These are phyloP conservation scores for Linhomoeus sp. DNA, from an alignment of 2,888 invertebrate species.

Conservation along the genomic window DNA sequence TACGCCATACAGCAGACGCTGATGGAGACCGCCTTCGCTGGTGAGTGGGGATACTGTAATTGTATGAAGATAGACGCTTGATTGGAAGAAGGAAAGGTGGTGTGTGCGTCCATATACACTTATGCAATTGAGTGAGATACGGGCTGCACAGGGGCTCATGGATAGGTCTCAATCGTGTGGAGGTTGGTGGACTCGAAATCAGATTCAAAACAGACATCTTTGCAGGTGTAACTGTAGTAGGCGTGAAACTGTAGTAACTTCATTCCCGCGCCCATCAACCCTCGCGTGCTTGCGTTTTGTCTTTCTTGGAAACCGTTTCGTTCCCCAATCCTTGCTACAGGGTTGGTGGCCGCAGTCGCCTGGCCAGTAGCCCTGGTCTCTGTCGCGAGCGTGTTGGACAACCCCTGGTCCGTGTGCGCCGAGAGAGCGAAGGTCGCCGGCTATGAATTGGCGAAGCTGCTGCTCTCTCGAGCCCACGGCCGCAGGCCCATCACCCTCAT, in stretches of 20 bases:
- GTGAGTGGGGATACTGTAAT: conserved; percentile 23
- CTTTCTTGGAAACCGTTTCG: not conserved
- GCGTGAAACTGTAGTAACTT: too few relatives aligned
- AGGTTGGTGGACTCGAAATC: too few relatives aligned
- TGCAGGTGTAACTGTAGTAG: too few relatives aligned
- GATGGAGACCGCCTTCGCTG: conserved; percentile 43
- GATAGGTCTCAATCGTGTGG: too few relatives aligned
- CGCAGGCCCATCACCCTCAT: conserved; percentile 44
- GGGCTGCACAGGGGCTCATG: too few relatives aligned
- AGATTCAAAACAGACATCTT: too few relatives aligned
- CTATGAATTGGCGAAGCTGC: conserved; percentile 43
- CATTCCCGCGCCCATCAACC: too few relatives aligned
- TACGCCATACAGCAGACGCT: conserved; percentile 44
- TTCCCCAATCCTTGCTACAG: conserved; percentile 23
- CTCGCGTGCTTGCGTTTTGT: too few relatives aligned
- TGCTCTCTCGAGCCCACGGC: conserved; percentile 41
- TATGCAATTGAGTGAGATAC: too few relatives aligned
- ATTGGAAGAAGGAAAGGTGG: too few relatives aligned
- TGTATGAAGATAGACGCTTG: not conserved
- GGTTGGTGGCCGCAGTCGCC: conserved; percentile 42
- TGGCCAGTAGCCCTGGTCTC: conserved; percentile 45
- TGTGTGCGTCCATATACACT: too few relatives aligned
- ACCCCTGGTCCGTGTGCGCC: conserved; percentile 47
- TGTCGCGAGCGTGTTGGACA: conserved; percentile 40
- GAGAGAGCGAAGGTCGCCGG: conserved; percentile 41